Conservation (phyloP, 2,113 vertebrate genomes). For the Dissostichus mawsoni region DNA sequence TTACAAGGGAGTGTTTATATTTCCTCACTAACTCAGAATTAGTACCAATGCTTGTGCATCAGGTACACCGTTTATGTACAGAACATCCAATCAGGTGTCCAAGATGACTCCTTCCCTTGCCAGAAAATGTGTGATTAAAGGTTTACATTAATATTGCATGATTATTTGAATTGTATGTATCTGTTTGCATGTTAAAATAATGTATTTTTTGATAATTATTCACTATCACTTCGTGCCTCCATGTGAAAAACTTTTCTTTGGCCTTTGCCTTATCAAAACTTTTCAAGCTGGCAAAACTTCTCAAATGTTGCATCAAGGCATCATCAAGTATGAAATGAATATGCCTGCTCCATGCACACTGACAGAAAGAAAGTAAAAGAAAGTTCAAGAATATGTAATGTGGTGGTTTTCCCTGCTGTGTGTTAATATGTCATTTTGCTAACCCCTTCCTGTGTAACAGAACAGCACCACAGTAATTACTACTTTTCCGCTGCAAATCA, state of each 20-base stretch:
- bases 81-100: neutral
- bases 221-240: neutral
- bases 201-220: neutral
- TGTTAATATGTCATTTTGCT: conserved; percentile 60
- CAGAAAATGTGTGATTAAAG: neutral
- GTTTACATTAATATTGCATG: neutral
- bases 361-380: conserved; percentile 3
- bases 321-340: neutral
- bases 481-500: conserved; percentile 47
- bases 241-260: neutral
- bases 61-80: neutral
- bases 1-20: neutral
- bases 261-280: neutral
- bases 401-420: conserved; percentile 21
- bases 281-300: neutral
- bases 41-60: neutral
- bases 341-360: neutral
- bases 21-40: too few relatives aligned
- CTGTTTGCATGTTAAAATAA: neutral
- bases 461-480: conserved; percentile 56
- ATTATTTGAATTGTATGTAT: neutral
- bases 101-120: neutral
- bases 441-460: conserved; percentile 42
- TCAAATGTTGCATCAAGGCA: neutral
- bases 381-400: conserved; percentile 4